Base-by-base conservation (phyloP, 2,888 invertebrate species). In the Caenorhabditis uteleia region DNA sequence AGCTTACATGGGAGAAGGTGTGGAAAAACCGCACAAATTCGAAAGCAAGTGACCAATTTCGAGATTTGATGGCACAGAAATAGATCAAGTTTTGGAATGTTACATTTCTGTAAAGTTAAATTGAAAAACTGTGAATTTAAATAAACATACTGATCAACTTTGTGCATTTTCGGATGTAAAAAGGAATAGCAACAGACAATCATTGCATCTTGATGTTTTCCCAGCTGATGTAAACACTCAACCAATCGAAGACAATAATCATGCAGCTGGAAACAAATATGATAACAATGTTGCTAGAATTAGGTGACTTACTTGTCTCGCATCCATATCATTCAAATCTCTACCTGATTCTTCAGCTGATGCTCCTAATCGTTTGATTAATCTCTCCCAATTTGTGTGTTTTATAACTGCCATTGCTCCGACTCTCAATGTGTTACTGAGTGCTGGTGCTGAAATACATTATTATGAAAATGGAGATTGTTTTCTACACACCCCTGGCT, bases 131-230 rank as follows among this genome's bases (percentile, higher is more conserved):
- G 16, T 16, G 39, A 2, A 21, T 36, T 33, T 18, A 29, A n/a
- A 21, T 18, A 45, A 34, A 14, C 57, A 62, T 45, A 75, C 76
- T 66, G 67, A 12, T 67, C 61, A n/a, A 47, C 42, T 44, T 59
- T 72, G 39, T 48, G 50, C 12, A 82, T 58, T 40, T 64, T 68
- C 34, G 77, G 77, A 34, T 80, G 78, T 12, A 82, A 59, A 50
- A 71, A 77, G 3, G 82, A 76, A 47, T 77, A 82, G 45, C 77
- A 78, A 45, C 80, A 77, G 23, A 81, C 76, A 31, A 75, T 64
- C 7, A 79, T 61, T 45, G 74, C 71, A 23, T 82, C 82, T 12
- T 50, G 46, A 51, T 69, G 62, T 26, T 62, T 61, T 23, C 56
- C 62, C 39, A 59, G 44, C 3, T 46, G 31, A 16, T 65, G 38